Base-by-base conservation (phyloP, 2,113 vertebrate genomes). In the Cygnus buccinator region DNA sequence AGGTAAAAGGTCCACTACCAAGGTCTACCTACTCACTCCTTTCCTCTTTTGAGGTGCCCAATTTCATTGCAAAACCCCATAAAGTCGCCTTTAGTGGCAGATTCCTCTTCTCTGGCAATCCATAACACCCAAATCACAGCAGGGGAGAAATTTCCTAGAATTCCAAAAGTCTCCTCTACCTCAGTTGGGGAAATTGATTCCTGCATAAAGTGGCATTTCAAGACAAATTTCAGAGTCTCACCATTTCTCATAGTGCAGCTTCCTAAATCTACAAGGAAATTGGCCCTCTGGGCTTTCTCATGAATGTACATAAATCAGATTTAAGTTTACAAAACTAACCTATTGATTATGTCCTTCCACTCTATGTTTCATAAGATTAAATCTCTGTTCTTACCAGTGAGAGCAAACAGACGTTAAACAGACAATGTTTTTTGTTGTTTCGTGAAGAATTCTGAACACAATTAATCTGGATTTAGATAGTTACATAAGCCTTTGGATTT, bases 401-500 rank as follows among this genome's bases (percentile, higher is more conserved):
- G 28, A 63, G 35, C 28, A 81, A 48, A 48, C 20, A 22, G 46
- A 21, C 46, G 10, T 48, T 48, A 48, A 48, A 48, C 20, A 48
- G 46, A 48, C 20, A 21, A 48, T 48, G 46, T 22, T 48, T 62
- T 23, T 63, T 28, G 39, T 28, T 63, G 63, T 80, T 82, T 87
- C 15, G 26, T 72, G 52, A 61, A 54, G 62, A 95, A 94, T 97
- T 95, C 84, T 73, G 71, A 87, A 43, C 58, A 91, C 43, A 83
- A 18, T 82, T 96, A 95, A 94, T 95, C 93, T 68, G 78, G 54
- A 6, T 87, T 96, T 95, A 94, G 43, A 48, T 7, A 81, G 80
- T 97, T 94, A 94, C 48, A 54, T 89, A 96, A 94, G 87, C 35
- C 66, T 84, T 84, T 82, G 74, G 84, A 87, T 91, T 94, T 92